Conservation (phyloP, 2,113 vertebrate genomes). For the Elgaria multicarinata region DNA sequence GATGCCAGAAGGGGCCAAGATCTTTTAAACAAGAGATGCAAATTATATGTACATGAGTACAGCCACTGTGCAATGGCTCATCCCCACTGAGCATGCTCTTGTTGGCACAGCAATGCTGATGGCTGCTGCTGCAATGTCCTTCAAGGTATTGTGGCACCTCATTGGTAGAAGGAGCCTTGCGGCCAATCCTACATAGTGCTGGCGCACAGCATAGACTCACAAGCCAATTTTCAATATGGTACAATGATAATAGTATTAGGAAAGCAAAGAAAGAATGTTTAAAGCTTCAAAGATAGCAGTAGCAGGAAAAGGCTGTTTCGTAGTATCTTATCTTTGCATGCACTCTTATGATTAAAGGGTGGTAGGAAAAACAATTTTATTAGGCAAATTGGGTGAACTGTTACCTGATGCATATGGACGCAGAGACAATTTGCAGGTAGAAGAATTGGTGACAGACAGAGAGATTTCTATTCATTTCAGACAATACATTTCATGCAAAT, state of each 20-base stretch:
- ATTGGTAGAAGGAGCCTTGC: neutral
- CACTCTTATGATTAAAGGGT: neutral
- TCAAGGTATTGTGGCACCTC: neutral
- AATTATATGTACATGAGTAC: neutral
- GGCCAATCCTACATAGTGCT: neutral
- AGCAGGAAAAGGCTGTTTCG: neutral
- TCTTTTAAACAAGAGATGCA: neutral
- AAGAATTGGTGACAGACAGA: neutral
- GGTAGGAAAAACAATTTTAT: neutral
- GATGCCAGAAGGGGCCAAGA: no score
- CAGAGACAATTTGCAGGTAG: neutral
- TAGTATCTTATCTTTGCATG: neutral
- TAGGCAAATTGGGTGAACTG: neutral
- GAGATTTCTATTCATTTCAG: conserved; percentile 27
- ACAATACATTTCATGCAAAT: neutral
- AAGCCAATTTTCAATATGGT: neutral
- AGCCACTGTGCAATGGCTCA: no score
- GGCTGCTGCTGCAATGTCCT: neutral
- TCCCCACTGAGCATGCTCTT: neutral
- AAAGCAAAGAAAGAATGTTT: neutral
- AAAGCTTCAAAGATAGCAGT: neutral
- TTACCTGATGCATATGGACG: conserved; percentile 12
- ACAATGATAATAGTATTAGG: neutral
- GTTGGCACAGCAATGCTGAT: neutral
- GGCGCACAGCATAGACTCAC: neutral